These are phyloP conservation scores for Penaeus japonicus DNA, from an alignment of 1,140 invertebrate genomes.

Conservation along the genomic window DNA sequence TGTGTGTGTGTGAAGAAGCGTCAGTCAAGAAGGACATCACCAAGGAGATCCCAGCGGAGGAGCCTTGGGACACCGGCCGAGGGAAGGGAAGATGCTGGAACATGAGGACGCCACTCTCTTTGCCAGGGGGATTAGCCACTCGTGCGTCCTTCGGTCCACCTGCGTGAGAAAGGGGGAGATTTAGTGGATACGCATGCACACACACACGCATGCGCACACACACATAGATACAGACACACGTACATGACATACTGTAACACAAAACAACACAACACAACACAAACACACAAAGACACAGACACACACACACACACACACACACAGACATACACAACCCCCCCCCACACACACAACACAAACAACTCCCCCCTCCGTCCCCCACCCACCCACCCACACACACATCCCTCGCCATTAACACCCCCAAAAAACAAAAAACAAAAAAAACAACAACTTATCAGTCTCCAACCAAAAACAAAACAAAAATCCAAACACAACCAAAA, in stretches of 20 bases:
- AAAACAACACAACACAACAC: background rate
- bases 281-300: too few relatives aligned
- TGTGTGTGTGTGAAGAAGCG: background rate
- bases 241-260: background rate
- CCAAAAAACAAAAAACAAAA: too few relatives aligned
- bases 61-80: conserved; percentile 46
- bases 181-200: background rate
- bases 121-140: conserved; percentile 35
- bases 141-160: conserved; percentile 50
- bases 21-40: background rate
- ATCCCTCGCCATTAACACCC: too few relatives aligned
- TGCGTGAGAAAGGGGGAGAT: background rate
- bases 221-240: background rate
- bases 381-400: too few relatives aligned
- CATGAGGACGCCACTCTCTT: conserved; percentile 21
- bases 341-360: too few relatives aligned
- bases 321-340: too few relatives aligned
- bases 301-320: too few relatives aligned
- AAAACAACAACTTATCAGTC: too few relatives aligned
- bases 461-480: too few relatives aligned
- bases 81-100: conserved; percentile 41
- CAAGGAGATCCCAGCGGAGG: conserved; percentile 58
- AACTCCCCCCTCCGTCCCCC: too few relatives aligned
- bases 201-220: background rate
- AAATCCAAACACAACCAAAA: too few relatives aligned